Evolutionary conservation across 2,113 vertebrate genomes (phyloP).

Genomic region (Mionectes macconnelli): DNA sequence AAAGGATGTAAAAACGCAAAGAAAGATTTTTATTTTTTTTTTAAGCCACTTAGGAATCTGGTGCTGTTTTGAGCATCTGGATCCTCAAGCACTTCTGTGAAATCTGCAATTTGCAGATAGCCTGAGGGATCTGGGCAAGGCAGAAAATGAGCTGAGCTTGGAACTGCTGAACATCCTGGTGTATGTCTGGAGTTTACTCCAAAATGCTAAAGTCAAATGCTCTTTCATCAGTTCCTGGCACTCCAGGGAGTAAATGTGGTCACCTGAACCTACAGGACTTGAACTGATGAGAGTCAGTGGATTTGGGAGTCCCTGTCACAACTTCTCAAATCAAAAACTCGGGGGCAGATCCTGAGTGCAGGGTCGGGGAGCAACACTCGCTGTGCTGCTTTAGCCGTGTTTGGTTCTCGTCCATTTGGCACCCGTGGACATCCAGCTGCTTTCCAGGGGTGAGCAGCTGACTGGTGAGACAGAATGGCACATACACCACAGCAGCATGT

Average conservation of each 20-base stretch:
- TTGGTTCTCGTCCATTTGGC: neutral
- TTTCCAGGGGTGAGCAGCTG: neutral
- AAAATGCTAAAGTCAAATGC: neutral
- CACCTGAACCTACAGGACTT: neutral
- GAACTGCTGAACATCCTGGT: neutral
- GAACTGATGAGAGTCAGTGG: neutral
- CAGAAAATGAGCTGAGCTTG: neutral
- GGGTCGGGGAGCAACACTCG: neutral
- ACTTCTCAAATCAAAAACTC: neutral
- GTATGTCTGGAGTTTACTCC: neutral
- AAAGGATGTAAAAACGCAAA: neutral
- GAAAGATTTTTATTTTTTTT: neutral
- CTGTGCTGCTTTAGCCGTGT: neutral
- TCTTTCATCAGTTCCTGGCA: neutral
- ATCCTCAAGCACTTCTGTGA: neutral
- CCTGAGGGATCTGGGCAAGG: neutral
- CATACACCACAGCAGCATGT: neutral
- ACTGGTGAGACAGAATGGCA: neutral
- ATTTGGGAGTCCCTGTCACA: neutral
- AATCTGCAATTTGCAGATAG: neutral
- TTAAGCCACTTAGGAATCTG: neutral
- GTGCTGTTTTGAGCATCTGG: neutral
- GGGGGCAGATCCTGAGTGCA: neutral
- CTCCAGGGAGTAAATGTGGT: neutral
- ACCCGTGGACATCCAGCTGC: neutral